These are phyloP conservation scores for Campoplex nolae DNA, from an alignment of 2,888 invertebrate species.

Conservation along the genomic window DNA sequence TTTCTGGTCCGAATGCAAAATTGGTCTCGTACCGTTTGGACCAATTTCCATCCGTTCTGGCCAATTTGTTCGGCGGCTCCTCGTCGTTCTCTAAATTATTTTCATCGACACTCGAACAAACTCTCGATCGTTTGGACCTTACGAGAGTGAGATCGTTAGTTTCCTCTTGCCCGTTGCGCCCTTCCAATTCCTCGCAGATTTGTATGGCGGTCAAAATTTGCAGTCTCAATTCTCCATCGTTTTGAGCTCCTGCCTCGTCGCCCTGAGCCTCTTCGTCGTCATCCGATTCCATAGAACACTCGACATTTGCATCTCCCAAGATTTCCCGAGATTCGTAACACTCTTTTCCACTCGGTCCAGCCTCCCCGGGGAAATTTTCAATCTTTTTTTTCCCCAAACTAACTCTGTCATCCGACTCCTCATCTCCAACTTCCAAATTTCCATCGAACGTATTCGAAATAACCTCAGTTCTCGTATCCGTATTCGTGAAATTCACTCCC, in stretches of 20 bases:
- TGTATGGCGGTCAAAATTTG: slow-evolving; percentile 45
- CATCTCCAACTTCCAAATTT: neutral
- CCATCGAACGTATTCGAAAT: neutral
- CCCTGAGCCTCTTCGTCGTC: neutral
- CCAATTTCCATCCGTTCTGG: slow-evolving; percentile 64
- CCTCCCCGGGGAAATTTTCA: slow-evolving; percentile 27
- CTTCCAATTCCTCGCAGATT: slow-evolving; percentile 23
- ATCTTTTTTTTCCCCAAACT: neutral
- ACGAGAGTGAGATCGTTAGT: slow-evolving; percentile 1
- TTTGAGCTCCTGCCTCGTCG: slow-evolving; percentile 7
- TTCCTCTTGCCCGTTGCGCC: neutral
- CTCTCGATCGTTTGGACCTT: slow-evolving; percentile 47
- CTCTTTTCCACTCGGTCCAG: slow-evolving; percentile 43
- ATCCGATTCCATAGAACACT: neutral
- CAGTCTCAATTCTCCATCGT: slow-evolving; percentile 14
- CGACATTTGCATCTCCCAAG: neutral
- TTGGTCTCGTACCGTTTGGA: slow-evolving; percentile 65
- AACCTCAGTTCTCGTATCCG: neutral
- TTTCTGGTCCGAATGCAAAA: slow-evolving; percentile 67
- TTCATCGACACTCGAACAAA: neutral
- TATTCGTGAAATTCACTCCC: neutral
- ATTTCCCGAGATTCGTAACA: neutral
- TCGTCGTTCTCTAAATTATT: slow-evolving; percentile 12
- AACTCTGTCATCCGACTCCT: neutral
- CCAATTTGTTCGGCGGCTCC: slow-evolving; percentile 48